Evolutionary conservation across 53 echinoderm and acorn worm genomes (phyloP), one percentile per base, ranked within the genome.

Genomic region (Henricia sp.): DNA sequence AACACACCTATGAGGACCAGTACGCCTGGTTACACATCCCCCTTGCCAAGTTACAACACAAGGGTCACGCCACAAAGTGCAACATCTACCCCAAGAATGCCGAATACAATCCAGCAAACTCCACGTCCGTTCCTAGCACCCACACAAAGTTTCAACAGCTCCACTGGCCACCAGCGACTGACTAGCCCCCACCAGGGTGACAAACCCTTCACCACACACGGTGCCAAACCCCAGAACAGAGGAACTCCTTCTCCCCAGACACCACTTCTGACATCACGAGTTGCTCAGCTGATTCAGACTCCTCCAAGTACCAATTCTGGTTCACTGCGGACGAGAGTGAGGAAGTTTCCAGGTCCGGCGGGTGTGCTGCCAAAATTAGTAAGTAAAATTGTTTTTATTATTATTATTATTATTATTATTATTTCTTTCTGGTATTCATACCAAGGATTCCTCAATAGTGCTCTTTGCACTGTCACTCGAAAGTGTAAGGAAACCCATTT

Each of bases 331-430:
- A 84, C 87, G 37, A 90, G 89, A 72, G 62, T 88, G 14, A 92
- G 97, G 46, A 96, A 96, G 71, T 96, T 96, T 68, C 97, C 97
- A 14, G 97, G 97, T 25, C 97, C 97, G 16, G 97, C 97, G 11
- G 97, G 97, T 6, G 67, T 96, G 20, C 55, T 96, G 9, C 97
- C 97, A 21, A 94, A 90, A 88, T 74, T 96, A 88, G 97, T 96
- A 63, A 68, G 86, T 84, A 46, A 21, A 26, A 16, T 59, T 30
- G 3, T 52, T n/a, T n/a, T n/a, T n/a, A n/a, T n/a, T n/a, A n/a
- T n/a, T n/a, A n/a, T n/a, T n/a, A n/a, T n/a, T n/a, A n/a, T n/a
- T n/a, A n/a, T n/a, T n/a, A n/a, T n/a, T n/a, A n/a, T 89, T 58
- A 32, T n/a, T n/a, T n/a, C n/a, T n/a, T n/a, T n/a, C n/a, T n/a